Conservation (phyloP, 2,888 invertebrate genomes). For the Pristionchus fissidentatus region DNA sequence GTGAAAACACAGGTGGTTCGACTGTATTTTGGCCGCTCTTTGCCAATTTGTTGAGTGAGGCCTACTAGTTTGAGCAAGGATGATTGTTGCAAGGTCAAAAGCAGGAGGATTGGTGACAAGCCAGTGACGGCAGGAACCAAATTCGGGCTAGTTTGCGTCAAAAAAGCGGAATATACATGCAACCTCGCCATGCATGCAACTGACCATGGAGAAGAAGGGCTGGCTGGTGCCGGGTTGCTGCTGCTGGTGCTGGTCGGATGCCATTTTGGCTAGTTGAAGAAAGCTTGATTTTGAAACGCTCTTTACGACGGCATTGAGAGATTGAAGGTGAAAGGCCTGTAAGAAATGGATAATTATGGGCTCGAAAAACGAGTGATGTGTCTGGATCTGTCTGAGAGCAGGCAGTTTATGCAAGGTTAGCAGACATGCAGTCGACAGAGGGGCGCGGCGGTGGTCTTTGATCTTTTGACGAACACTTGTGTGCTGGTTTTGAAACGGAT, state of each 20-base stretch:
- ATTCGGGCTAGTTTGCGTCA: too few species aligned
- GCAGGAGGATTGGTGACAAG: too few species aligned
- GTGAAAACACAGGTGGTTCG: too few species aligned
- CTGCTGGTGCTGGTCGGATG: not conserved
- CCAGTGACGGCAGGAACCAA: too few species aligned
- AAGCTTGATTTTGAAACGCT: too few species aligned
- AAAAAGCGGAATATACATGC: too few species aligned
- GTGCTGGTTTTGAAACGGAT: not conserved
- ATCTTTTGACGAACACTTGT: not conserved
- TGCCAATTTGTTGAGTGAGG: too few species aligned
- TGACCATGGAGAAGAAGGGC: constrained; percentile 25
- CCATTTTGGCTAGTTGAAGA: not conserved
- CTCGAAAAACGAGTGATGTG: not conserved
- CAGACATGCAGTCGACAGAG: constrained; percentile 12
- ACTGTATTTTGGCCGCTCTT: too few species aligned
- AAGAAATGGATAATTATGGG: not conserved
- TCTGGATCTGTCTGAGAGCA: constrained; percentile 1
- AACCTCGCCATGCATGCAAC: not conserved
- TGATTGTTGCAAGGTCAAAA: too few species aligned
- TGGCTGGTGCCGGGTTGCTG: constrained; percentile 24
- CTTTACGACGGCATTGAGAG: constrained; percentile 20
- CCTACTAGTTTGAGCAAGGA: too few species aligned
- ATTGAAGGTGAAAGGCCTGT: not conserved
- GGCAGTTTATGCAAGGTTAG: constrained; percentile 4
- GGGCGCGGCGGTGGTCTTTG: not conserved